Conservation (phyloP, 2,797 vertebrate species). For the Tenualosa ilisha region DNA sequence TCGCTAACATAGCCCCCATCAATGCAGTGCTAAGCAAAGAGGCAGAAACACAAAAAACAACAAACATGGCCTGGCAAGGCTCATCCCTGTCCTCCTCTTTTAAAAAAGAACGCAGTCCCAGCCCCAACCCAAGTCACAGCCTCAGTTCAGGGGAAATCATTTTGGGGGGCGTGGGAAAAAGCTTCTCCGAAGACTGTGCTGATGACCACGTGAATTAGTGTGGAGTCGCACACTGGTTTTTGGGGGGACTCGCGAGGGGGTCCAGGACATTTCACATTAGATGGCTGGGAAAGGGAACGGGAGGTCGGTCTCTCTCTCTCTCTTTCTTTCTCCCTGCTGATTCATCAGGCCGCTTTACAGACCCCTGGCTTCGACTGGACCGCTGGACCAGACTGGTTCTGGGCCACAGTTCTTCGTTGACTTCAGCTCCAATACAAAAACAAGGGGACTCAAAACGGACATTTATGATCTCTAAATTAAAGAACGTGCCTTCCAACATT, state of each 20-base stretch:
- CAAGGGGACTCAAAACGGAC: neutral
- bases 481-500: neutral
- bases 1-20: neutral
- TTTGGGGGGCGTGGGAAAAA: constrained; percentile 15
- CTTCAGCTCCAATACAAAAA: neutral
- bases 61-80: constrained; percentile 19
- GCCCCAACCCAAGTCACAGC: neutral
- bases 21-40: neutral
- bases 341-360: constrained; percentile 2
- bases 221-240: neutral
- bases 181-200: neutral
- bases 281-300: neutral
- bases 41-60: constrained; percentile 8
- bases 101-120: neutral
- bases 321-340: neutral
- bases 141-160: constrained; percentile 12
- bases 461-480: neutral
- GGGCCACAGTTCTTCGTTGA: neutral
- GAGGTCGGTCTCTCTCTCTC: neutral
- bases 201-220: neutral
- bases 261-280: neutral
- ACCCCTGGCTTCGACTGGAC: neutral
- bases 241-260: neutral
- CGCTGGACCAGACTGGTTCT: neutral
- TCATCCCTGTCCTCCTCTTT: constrained; percentile 2